Base-by-base conservation (phyloP, 2,113 vertebrate species). In the Cinclus mexicanus region DNA sequence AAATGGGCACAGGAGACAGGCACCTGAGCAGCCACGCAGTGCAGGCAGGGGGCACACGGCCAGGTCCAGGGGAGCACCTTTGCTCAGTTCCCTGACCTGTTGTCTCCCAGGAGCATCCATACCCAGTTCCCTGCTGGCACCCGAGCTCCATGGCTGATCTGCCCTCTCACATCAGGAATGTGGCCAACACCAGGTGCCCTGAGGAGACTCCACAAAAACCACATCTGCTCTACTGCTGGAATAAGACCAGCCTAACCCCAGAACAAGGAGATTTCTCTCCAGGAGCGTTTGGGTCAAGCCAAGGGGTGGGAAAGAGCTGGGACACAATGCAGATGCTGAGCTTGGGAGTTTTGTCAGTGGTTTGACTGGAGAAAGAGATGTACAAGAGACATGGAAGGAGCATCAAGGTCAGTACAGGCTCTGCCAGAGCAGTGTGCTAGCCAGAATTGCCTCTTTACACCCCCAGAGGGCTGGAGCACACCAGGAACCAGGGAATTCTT, bases 221-320 rank as follows among this genome's bases (percentile, higher is more conserved):
- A 52, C 0, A 0, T 10, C 37, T 68, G 7, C 63, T 23, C n/a
- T 29, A 0, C 42, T 84, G 22, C 57, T 69, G 41, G 31, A 61
- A 2, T 3, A 17, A 46, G 18, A 59, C 3, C 41, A 70, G 50
- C 28, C 67, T 92, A 25, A 11, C 46, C 31, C 31, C n/a, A 53
- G 39, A 44, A 35, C 29, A 50, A 56, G 41, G 26, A 50, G 44
- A 33, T 50, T 72, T 74, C 60, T 61, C 79, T 83, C 56, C 7
- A 2, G 33, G 31, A 85, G 25, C 11, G 11, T 42, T 37, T 11
- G 12, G 20, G 46, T 39, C 44, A 52, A 49, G n/a, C 41, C 10
- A 4, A 46, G 35, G 60, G 37, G 21, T 59, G 55, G 71, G 37
- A 31, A 90, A 46, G 46, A 61, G 46, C 49, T 60, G 37, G 60